Base-by-base conservation (phyloP, 2,888 invertebrate genomes). In the Coelinius sp. region DNA sequence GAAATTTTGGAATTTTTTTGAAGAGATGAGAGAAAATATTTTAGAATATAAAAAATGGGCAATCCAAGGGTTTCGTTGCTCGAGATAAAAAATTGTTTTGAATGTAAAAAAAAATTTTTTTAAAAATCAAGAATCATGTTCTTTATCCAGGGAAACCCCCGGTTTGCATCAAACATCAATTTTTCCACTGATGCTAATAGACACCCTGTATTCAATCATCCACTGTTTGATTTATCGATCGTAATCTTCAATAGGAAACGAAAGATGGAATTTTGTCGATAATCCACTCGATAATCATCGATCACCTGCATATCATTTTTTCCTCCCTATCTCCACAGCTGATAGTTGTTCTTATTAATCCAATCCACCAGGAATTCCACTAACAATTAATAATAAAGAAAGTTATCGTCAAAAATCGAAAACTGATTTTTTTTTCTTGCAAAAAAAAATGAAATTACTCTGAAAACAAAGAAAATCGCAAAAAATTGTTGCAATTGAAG, bases 331-430 rank as follows among this genome's bases (percentile, higher is more conserved):
- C 46, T 2, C 46, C 46, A 20, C 46, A 49, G 46, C 46, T 49
- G 46, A 49, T 49, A 49, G 46, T 49, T 49, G 20, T 49, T 49
- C 17, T 49, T 49, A 49, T 49, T 49, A 20, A 49, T n/a, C 17
- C 46, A 2, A 14, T 49, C 46, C 46, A 49, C 17, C 20, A 20
- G 46, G 17, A 5, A 49, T 49, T 49, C 46, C 46, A 6, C 20
- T 14, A 49, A 49, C 46, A 6, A 49, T 49, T n/a, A 1, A 41
- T 10, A 5, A 41, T 35, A 10, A 41, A n/a, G n/a, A 41, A 41
- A 41, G 12, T n/a, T n/a, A 5, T 41, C n/a, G 1, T 41, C 1
- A 41, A 41, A 41, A n/a, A 41, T 2, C n/a, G n/a, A n/a, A 44
- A 44, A 44, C 7, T 12, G 12, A 44, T 14, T 44, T 10, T 14